phyloP scores from a whole-genome alignment of 92 coral and sea anemone genomes.

The Chrysogorgia sp. region DNA sequence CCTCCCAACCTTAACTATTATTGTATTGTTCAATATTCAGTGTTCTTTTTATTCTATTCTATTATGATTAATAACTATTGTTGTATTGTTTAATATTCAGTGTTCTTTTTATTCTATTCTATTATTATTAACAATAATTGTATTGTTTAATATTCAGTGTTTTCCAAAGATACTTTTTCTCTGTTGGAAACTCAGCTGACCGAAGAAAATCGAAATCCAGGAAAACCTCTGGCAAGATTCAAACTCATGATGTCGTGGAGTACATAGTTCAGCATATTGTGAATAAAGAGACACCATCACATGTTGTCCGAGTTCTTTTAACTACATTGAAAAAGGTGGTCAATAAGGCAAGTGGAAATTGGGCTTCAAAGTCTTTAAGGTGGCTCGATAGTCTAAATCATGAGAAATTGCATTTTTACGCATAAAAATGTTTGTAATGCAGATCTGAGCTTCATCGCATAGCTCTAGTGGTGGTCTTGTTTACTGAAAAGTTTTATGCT shows the following conservation, averaged over 20 bases:
- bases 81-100: too few species aligned
- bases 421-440: too few species aligned
- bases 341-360: conserved; percentile 64
- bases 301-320: conserved; percentile 61
- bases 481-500: too few species aligned
- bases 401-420: too few species aligned
- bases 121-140: neutral
- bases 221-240: conserved; percentile 54
- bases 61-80: too few species aligned
- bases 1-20: neutral
- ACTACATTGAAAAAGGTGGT: conserved; percentile 60
- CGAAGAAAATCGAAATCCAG: conserved; percentile 60
- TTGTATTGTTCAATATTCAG: conserved; percentile 1
- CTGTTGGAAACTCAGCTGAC: conserved; percentile 2
- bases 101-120: too few species aligned
- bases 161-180: conserved; percentile 11
- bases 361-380: too few species aligned
- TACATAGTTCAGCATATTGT: conserved; percentile 64
- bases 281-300: conserved; percentile 66
- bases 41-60: too few species aligned
- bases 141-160: conserved; percentile 18
- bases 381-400: neutral
- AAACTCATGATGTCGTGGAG: conserved; percentile 51
- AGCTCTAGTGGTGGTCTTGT: too few species aligned
- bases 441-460: too few species aligned